Percentiles rank a stretch among this genome's conserved stretches.
Conservation (phyloP, 37 sponge, comb jelly and placozoan genomes). For the Axinella damicornis region DNA sequence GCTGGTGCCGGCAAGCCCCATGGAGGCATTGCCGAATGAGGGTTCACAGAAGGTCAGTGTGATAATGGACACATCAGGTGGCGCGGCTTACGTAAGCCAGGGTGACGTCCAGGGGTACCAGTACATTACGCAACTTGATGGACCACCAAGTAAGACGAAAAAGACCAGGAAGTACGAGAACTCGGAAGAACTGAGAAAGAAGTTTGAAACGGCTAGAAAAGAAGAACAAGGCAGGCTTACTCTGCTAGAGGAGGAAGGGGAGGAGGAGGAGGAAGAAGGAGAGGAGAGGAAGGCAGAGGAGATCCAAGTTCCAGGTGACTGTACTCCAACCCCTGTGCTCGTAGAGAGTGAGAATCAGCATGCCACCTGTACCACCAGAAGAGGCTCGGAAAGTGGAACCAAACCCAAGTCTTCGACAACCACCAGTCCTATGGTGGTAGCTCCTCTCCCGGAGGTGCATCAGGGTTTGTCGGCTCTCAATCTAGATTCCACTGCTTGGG, state of each 20-base stretch:
- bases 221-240: not conserved
- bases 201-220: slow-evolving; percentile 22
- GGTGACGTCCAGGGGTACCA: slow-evolving; percentile 31
- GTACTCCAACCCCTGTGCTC: no score
- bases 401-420: no score
- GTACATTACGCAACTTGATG: slow-evolving; percentile 62
- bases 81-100: slow-evolving; percentile 3
- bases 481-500: no score
- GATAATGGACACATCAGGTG: slow-evolving; percentile 36
- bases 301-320: not conserved
- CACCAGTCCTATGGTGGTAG: no score
- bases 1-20: slow-evolving; percentile 13
- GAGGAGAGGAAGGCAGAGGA: not conserved
- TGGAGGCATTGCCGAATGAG: not conserved
- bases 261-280: no score
- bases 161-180: not conserved
- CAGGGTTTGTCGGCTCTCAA: no score
- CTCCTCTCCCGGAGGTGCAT: no score
- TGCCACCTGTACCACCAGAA: no score
- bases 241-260: no score
- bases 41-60: slow-evolving; percentile 63
- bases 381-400: no score
- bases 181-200: not conserved
- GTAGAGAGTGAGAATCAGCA: no score
- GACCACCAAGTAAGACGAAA: slow-evolving; percentile 11